Base-by-base conservation (phyloP, 2,113 vertebrate genomes). In the Sorex araneus region DNA sequence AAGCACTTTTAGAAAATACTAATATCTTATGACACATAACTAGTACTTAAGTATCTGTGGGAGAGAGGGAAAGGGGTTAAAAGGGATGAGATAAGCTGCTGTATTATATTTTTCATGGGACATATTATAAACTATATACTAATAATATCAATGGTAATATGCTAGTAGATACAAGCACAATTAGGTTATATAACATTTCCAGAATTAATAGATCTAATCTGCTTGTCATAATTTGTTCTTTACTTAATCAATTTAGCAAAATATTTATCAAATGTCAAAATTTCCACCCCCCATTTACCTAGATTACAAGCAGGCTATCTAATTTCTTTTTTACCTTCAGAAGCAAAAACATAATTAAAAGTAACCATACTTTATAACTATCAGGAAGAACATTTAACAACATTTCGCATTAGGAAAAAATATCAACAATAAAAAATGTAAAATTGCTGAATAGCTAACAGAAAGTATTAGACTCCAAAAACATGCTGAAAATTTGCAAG, bases 401-500 rank as follows among this genome's bases (percentile, higher is more conserved):
- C n/a, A 90, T 77, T 90, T 89, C 91, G 69, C 64, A 93, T 93
- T 95, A 81, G 30, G 13, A 60, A 82, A 75, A 63, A 84, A 91
- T 36, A 69, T 45, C 36, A 77, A 93, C 79, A 92, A 85, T 45
- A 77, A 95, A 89, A 94, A 86, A 36, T 70, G 75, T 83, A 47
- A 95, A 93, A 75, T 86, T 91, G 28, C 77, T 94, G 47, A 96
- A 90, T 92, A 95, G 94, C 89, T 95, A 73, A 87, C 94, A 9
- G 84, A 90, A 87, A 92, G 36, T 45, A 93, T 81, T 87, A 90
- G 84, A 91, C 93, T 90, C 90, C 92, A 96, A 95, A 93, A 94
- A 92, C 84, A 95, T 43, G 89, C 89, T 92, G 87, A 83, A 95
- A 95, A 67, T 84, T 92, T 97, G 96, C 95, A 93, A 94, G 94